Conservation (phyloP, 2,888 invertebrate genomes). For the Heliconius aoede region DNA sequence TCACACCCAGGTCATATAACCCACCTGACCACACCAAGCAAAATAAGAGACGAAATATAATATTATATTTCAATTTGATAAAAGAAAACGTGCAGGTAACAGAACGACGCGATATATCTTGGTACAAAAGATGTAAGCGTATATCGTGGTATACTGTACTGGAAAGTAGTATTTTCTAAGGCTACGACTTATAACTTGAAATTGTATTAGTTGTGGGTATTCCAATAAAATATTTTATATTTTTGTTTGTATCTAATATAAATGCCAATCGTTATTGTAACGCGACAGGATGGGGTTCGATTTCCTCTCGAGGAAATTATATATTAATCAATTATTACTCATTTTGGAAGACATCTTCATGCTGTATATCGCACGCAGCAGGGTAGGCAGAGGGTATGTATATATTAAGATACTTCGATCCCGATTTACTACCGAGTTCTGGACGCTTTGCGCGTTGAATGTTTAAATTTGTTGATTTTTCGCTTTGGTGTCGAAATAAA, state of each 20-base stretch:
- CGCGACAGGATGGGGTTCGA: neutral
- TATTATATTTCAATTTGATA: constrained; percentile 24
- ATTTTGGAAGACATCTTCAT: no score
- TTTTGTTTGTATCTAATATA: neutral
- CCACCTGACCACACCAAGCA: neutral
- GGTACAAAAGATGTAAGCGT: constrained; percentile 34
- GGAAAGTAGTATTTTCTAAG: constrained; percentile 25
- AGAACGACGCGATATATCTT: constrained; percentile 39
- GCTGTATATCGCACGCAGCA: no score
- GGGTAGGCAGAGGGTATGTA: no score
- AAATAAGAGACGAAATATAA: neutral
- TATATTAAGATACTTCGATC: no score
- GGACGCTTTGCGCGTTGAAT: no score
- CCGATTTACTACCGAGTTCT: no score
- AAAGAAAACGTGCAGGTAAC: constrained; percentile 33
- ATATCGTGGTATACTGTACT: constrained; percentile 20
- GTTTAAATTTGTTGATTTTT: neutral
- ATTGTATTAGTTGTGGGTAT: constrained; percentile 3
- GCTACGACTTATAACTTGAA: constrained; percentile 11
- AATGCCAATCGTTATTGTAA: neutral
- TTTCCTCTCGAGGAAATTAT: neutral
- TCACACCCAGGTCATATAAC: no score
- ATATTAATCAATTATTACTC: no score
- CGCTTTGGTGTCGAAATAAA: neutral
- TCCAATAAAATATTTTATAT: neutral